Base-by-base conservation (phyloP, 1,140 invertebrate genomes). In the Pentalonia nigronervosa region DNA sequence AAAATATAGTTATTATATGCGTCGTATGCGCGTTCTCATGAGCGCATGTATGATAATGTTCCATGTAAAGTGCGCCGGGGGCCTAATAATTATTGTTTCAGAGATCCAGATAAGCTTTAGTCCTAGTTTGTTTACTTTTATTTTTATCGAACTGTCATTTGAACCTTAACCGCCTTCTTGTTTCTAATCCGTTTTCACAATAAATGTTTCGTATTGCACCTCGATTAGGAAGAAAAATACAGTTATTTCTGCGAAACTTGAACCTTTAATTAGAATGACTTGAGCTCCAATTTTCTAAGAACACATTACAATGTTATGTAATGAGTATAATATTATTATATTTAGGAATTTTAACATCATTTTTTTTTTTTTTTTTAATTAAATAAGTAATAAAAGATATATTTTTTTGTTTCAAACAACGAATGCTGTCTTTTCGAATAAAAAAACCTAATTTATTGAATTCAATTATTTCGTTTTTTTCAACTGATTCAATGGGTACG, bases 61-160 rank as follows among this genome's bases (percentile, higher is more conserved):
- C 0, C n/a, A 7, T n/a, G 0, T n/a, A 6, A n/a, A 76, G 3
- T n/a, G 14, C 6, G 11, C 14, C 60, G 0, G 17, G 14, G 14
- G 11, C 14, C 60, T 14, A n/a, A 76, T 76, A 76, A 76, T 11
- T 76, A 30, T 17, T n/a, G n/a, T n/a, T 76, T 0, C 14, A 17
- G 60, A 76, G 30, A 76, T 7, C 14, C 60, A 76, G 50, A n/a
- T 20, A 76, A 4, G 14, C 60, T 76, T 76, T n/a, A 34, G 11
- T 76, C 11, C 30, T n/a, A 20, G 11, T 6, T n/a, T 14, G 60
- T 76, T 76, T 76, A 20, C 14, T 76, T 76, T 76, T 76, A n/a
- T 76, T 76, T 76, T n/a, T 76, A 34, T 76, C 14, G 30, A 76
- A 76, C 30, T 76, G n/a, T 76, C 60, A n/a, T 76, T 17, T 7